These are phyloP conservation scores for Oreamnos americanus DNA, from an alignment of 2,113 vertebrate genomes.

Conservation along the genomic window DNA sequence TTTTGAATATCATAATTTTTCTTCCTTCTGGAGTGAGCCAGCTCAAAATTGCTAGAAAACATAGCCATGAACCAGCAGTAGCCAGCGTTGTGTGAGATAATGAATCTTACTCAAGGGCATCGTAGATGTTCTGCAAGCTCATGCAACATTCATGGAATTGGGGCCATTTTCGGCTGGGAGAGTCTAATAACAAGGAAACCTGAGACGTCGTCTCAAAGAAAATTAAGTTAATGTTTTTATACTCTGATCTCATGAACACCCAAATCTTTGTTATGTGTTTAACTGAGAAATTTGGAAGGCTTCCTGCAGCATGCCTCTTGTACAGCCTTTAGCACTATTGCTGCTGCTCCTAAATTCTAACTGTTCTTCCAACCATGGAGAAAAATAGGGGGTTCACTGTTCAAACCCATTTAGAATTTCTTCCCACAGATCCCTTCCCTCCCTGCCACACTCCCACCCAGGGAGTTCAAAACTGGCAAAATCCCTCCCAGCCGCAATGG, in stretches of 20 bases:
- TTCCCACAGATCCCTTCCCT: neutral
- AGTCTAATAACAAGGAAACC: neutral
- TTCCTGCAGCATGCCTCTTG: neutral
- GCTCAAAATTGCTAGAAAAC: neutral
- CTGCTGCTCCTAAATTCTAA: neutral
- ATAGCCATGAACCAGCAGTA: neutral
- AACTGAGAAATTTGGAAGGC: neutral
- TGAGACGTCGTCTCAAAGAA: constrained; percentile 14
- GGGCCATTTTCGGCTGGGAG: neutral
- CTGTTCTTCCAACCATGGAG: neutral
- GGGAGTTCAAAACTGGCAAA: neutral
- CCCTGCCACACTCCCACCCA: neutral
- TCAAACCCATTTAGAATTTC: neutral
- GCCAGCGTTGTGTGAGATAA: neutral
- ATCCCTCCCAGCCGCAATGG: neutral
- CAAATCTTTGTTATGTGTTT: neutral
- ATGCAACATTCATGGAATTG: constrained; percentile 43
- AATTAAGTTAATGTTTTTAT: constrained; percentile 49
- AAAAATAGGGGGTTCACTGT: neutral
- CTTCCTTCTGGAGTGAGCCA: constrained; percentile 13
- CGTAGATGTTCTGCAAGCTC: neutral
- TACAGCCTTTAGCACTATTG: neutral
- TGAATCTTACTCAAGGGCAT: constrained; percentile 53
- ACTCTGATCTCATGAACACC: neutral
- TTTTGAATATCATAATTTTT: constrained; percentile 14